Conservation (phyloP, 2,888 invertebrate genomes). For the Notodonta ziczac region DNA sequence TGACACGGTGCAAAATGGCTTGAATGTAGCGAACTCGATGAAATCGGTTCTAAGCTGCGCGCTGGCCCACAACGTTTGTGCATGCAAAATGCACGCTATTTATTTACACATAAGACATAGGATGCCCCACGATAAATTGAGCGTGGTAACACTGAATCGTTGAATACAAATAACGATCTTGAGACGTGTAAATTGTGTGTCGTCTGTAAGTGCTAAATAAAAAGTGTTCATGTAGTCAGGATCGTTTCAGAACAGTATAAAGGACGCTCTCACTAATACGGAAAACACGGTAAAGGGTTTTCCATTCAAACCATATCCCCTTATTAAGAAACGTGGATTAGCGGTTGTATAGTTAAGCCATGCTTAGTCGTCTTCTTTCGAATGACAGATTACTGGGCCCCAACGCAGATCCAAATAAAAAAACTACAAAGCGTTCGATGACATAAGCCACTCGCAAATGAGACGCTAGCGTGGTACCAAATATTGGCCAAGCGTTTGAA, state of each 20-base stretch:
- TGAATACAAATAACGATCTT: neutral
- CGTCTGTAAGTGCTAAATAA: conserved; percentile 1
- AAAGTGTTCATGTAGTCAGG: neutral
- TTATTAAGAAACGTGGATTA: too few relatives aligned
- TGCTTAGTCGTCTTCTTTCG: too few relatives aligned
- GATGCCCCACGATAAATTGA: neutral
- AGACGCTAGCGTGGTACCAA: too few relatives aligned
- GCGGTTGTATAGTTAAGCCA: too few relatives aligned
- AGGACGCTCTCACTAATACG: too few relatives aligned
- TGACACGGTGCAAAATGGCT: conserved; percentile 1
- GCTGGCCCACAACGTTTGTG: neutral
- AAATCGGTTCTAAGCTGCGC: conserved; percentile 1
- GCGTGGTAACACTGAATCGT: neutral
- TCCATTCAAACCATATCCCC: too few relatives aligned
- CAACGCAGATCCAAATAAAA: too few relatives aligned
- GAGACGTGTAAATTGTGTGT: neutral
- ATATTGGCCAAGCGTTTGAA: too few relatives aligned
- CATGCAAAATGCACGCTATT: neutral
- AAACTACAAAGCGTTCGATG: too few relatives aligned
- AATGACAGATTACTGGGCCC: too few relatives aligned
- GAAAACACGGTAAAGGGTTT: too few relatives aligned
- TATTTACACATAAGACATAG: neutral
- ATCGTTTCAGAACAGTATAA: neutral
- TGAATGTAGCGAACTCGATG: neutral
- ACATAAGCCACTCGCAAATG: too few relatives aligned